Conservation (phyloP, 2,888 invertebrate species). For the Lomographa bimaculata region DNA sequence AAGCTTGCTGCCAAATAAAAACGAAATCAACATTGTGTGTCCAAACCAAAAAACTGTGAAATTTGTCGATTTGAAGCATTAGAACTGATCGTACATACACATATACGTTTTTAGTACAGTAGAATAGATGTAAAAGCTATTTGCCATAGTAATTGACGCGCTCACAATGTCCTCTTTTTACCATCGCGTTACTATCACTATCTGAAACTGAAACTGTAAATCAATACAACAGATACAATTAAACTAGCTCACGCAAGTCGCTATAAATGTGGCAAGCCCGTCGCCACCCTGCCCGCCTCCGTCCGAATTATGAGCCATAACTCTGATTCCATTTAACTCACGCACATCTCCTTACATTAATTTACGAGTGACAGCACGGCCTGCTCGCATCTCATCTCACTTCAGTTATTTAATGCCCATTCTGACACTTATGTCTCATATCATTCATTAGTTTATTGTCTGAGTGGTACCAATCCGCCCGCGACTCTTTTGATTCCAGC, state of each 20-base stretch:
- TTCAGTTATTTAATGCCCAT: conserved; percentile 73
- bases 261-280: conserved; percentile 61
- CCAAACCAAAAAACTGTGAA: no score
- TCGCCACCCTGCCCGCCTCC: conserved; percentile 51
- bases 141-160: no score
- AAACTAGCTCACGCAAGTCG: conserved; percentile 40
- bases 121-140: no score
- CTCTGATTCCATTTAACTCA: conserved; percentile 74
- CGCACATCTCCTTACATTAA: conserved; percentile 71
- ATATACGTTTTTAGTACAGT: no score
- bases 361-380: conserved; percentile 74
- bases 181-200: conserved; percentile 17
- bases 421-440: conserved; percentile 75
- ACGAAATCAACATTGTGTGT: no score
- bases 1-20: no score
- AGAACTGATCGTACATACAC: no score
- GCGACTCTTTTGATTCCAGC: conserved; percentile 58
- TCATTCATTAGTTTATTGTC: conserved; percentile 62
- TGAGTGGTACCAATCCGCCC: conserved; percentile 62
- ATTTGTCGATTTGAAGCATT: no score
- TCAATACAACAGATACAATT: conserved; percentile 46
- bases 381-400: conserved; percentile 68
- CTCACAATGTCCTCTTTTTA: conserved; percentile 13
- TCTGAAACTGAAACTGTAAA: conserved; percentile 33
- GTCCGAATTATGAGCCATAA: conserved; percentile 74